phyloP scores from a whole-genome alignment of 2,113 vertebrate genomes.

The Scalopus aquaticus region DNA sequence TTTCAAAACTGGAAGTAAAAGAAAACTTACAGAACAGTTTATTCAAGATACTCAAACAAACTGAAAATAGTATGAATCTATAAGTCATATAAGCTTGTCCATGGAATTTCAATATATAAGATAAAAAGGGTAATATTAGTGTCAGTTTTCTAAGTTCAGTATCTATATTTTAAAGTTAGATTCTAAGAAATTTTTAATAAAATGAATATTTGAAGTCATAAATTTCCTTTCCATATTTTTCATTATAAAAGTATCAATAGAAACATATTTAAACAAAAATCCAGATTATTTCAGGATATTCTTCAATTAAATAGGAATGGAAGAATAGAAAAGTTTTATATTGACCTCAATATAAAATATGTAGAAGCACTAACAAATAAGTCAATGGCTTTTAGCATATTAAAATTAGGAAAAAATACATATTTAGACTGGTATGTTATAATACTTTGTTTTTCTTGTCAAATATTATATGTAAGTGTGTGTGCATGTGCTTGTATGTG shows the following conservation, averaged over 20 bases:
- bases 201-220: not conserved
- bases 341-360: not conserved
- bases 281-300: not conserved
- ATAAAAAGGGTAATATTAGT: not conserved
- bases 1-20: not conserved
- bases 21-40: not conserved
- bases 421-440: not conserved
- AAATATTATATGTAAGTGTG: not conserved
- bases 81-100: not conserved
- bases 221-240: not conserved
- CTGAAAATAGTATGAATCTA: not conserved
- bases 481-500: not conserved
- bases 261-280: not conserved
- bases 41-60: conserved; percentile 23
- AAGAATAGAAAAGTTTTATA: not conserved
- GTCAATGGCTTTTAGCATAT: not conserved
- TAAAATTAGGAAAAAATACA: not conserved
- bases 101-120: not conserved
- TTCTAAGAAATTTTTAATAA: not conserved
- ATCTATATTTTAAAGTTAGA: not conserved
- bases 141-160: not conserved
- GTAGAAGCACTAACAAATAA: not conserved
- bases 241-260: not conserved
- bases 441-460: not conserved
- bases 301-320: not conserved